Evolutionary conservation across 2,888 invertebrate genomes (phyloP), one percentile per base, ranked within the genome.

Genomic region (Steinernema scapterisci): DNA sequence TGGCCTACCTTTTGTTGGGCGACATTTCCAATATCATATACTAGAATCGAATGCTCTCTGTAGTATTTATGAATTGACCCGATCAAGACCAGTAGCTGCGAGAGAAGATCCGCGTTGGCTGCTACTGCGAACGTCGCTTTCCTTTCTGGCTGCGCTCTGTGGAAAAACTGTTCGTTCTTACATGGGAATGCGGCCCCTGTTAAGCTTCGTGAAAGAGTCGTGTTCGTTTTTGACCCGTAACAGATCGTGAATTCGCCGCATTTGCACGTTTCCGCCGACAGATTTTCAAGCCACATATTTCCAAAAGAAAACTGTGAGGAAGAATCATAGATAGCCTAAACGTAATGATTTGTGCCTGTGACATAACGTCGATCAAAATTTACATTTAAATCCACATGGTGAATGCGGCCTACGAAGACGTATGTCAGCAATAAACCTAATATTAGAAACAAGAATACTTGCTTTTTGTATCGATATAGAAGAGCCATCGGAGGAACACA

Each of bases 31-130:
- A 63, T 63, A 13, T 63, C 63, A 19, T 63, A 63, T 1, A 63
- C 63, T 16, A 63, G 31, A 13, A 63, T 63, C 9, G 63, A 16
- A 38, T 25, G 27, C 31, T 63, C 63, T n/a, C 31, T 63, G 63
- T 63, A 63, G 19, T 63, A 63, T 63, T 63, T 63, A 31, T 63
- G 63, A 63, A 63, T 31, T 13, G 63, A 63, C 2, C 63, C 63
- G 63, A 63, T 63, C 16, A 63, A 16, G 19, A 63, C 63, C 3
- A 63, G 63, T 31, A 63, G 63, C 31, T 63, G 63, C 63, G 63
- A 63, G 9, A 63, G 63, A 63, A 63, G 31, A 27, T 63, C 63
- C 31, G 63, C 27, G 63, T 63, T 31, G 11, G 63, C 63, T 63
- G 63, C 38, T 2, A 63, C 63, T 25, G 31, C 63, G 31, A 63